phyloP scores from a whole-genome alignment of 64 coral and sea anemone species.

The Actinia equina region DNA sequence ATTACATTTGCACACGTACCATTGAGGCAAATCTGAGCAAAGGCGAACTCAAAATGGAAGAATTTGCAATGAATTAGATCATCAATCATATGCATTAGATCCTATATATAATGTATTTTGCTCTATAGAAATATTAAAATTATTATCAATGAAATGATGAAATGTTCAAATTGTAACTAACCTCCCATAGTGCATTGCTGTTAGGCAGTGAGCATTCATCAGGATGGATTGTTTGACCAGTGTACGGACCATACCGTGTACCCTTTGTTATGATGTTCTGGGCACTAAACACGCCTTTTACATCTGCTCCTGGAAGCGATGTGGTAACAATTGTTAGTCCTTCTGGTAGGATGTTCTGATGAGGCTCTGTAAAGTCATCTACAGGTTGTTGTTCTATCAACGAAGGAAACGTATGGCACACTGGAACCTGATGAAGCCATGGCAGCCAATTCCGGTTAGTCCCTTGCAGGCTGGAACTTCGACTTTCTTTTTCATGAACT shows the following conservation, averaged over 20 bases:
- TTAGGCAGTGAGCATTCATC: constrained; percentile 40
- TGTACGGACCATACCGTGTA: constrained; percentile 93
- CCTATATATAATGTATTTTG: too few species aligned
- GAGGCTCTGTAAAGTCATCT: constrained; percentile 23
- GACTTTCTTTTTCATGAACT: not conserved
- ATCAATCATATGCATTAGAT: too few species aligned
- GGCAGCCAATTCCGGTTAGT: constrained; percentile 4
- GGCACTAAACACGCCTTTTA: constrained; percentile 77
- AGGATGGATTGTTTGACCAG: constrained; percentile 56
- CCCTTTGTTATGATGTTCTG: constrained; percentile 79
- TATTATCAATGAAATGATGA: too few species aligned
- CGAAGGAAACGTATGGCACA: constrained; percentile 30
- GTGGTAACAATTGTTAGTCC: constrained; percentile 78
- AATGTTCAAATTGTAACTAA: not conserved
- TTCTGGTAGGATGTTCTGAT: constrained; percentile 57
- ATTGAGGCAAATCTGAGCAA: too few species aligned
- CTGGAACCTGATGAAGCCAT: constrained; percentile 16
- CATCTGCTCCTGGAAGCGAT: constrained; percentile 51
- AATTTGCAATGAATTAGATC: too few species aligned
- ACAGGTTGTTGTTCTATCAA: constrained; percentile 43
- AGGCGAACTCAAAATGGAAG: too few species aligned
- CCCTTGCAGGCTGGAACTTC: not conserved
- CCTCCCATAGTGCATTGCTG: constrained; percentile 85
- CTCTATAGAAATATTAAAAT: too few species aligned
- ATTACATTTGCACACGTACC: too few species aligned